Percentiles rank a stretch among this genome's conserved stretches.
phyloP scores from a whole-genome alignment of 2,888 invertebrate genomes.

The Heteromurus nitidus region DNA sequence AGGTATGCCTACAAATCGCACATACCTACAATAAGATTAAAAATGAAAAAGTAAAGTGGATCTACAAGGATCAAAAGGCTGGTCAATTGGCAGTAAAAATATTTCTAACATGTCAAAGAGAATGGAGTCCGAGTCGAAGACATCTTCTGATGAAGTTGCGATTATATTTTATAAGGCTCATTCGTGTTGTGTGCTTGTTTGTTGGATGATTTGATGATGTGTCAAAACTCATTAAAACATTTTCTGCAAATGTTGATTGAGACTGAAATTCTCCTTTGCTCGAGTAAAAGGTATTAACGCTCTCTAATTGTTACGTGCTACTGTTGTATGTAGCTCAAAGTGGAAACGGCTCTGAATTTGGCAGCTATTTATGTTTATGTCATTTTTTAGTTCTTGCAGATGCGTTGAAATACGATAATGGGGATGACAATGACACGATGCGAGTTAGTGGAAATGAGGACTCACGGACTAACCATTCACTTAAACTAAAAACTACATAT shows the following conservation, averaged over 20 bases:
- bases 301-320: no score
- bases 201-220: conserved; percentile 21
- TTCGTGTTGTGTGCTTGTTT: background rate
- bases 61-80: no score
- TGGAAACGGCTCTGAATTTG: no score
- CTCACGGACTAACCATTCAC: background rate
- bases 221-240: conserved; percentile 22
- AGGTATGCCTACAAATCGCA: background rate
- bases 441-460: background rate
- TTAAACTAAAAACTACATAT: no score
- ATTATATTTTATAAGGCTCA: background rate
- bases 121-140: background rate
- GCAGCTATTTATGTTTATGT: no score
- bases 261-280: background rate
- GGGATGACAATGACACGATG: conserved; percentile 3
- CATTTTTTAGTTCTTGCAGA: no score
- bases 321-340: no score
- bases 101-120: background rate
- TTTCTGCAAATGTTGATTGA: conserved; percentile 12
- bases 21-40: background rate
- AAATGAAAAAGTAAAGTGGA: no score
- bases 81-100: background rate
- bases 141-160: background rate
- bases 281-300: no score
- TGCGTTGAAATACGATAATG: background rate